Conservation (phyloP, 2,888 invertebrate genomes). For the Arctia plantaginis region DNA sequence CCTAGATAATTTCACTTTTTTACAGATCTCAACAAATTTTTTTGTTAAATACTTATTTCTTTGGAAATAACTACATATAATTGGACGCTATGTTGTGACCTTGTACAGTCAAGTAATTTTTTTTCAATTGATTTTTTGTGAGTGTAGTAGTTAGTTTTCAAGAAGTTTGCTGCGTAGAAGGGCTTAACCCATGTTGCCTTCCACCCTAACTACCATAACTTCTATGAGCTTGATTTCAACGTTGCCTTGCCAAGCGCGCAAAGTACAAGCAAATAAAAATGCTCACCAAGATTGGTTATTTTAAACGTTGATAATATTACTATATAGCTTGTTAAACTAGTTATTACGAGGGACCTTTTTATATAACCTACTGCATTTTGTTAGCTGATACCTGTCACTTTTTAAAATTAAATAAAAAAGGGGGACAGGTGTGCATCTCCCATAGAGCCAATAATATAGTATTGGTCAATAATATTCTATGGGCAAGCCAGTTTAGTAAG, state of each 20-base stretch:
- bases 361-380: background rate
- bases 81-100: constrained; percentile 35
- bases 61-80: background rate
- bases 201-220: background rate
- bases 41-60: constrained; percentile 8
- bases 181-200: background rate
- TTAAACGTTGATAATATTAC: background rate
- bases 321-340: background rate
- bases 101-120: constrained; percentile 45
- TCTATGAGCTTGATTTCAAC: background rate
- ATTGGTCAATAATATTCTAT: background rate
- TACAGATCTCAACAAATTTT: constrained; percentile 25
- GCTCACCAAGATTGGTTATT: constrained; percentile 10
- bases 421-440: background rate
- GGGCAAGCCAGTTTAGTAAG: background rate
- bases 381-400: background rate
- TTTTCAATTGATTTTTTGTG: constrained; percentile 52
- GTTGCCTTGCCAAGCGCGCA: background rate
- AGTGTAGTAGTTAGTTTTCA: constrained; percentile 35
- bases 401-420: background rate
- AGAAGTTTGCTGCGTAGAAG: constrained; percentile 34
- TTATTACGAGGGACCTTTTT: background rate
- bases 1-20: constrained; percentile 30
- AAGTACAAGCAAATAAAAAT: background rate
- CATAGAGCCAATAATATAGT: background rate